Base-by-base conservation (phyloP, 2,888 invertebrate species). In the Troides oblongomaculatus region DNA sequence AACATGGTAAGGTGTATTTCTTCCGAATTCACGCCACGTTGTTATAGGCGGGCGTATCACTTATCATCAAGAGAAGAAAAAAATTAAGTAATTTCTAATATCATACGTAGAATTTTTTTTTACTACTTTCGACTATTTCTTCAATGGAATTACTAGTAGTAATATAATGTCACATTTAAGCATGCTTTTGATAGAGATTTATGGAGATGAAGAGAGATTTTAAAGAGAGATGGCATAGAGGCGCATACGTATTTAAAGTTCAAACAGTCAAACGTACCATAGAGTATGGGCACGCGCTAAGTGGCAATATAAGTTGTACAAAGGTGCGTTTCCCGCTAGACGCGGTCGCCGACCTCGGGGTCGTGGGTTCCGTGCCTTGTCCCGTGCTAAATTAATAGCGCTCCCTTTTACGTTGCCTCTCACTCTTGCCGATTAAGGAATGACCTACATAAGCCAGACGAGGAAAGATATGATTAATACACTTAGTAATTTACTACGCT, bases 331-430 rank as follows among this genome's bases (percentile, higher is more conserved):
- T 81, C 78, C 82, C 83, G 84, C 82, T 83, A 83, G 74, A 72
- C 73, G 73, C 76, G 82, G 84, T 81, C 84, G 79, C 72, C 74
- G 83, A 85, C 84, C 84, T 72, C 76, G 50, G 69, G 71, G 75
- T 79, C 78, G 77, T 73, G 74, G 72, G 77, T 81, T 79, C 76
- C 76, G 73, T 76, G 76, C 78, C 66, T 74, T 75, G 78, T 80
- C 78, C 76, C 78, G 71, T 82, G 82, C 82, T 77, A 76, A 79
- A 71, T 71, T 67, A 71, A 71, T 67, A 43, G 67, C 46, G 58
- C 64, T 63, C 63, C 67, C 70, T 67, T 67, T 67, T 61, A 61
- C 67, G 60, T 57, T 50, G 53, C 39, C 30, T 64, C 64, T 59
- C 25, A 21, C 61, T 46, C 57, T 18, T 17, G 7, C 64, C 61